phyloP scores from a whole-genome alignment of 2,113 vertebrate species.

The Sapayoa aenigma region DNA sequence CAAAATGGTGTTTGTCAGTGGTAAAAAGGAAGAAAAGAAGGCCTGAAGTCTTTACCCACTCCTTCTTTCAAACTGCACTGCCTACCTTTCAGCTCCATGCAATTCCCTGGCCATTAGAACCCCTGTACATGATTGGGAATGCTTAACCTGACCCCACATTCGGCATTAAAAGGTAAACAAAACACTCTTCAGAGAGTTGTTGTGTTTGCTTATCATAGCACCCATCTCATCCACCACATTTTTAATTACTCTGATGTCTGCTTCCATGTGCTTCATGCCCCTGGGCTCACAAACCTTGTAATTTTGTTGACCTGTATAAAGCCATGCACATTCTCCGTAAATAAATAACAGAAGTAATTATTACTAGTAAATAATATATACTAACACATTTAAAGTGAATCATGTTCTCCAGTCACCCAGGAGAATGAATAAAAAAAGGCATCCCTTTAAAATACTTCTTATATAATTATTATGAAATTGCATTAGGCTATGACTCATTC shows the following conservation, averaged over 20 bases:
- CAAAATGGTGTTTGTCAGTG: not conserved
- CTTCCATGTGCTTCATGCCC: not conserved
- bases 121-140: not conserved
- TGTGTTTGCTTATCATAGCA: not conserved
- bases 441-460: constrained; percentile 44
- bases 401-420: constrained; percentile 3
- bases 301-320: not conserved
- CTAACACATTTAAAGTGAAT: constrained; percentile 34
- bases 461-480: constrained; percentile 63
- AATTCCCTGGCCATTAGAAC: not conserved
- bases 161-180: not conserved
- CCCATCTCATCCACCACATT: not conserved
- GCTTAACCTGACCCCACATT: not conserved
- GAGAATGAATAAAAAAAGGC: constrained; percentile 20
- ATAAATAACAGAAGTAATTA: constrained; percentile 45
- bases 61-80: not conserved
- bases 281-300: constrained; percentile 1
- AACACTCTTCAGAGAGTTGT: not conserved
- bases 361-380: constrained; percentile 53
- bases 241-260: constrained; percentile 35
- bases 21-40: not conserved
- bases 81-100: not conserved
- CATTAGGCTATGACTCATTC: constrained; percentile 68
- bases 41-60: not conserved
- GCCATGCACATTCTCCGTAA: not conserved